phyloP scores from a whole-genome alignment of 2,888 invertebrate genomes.

The Drosophila kokeensis region DNA sequence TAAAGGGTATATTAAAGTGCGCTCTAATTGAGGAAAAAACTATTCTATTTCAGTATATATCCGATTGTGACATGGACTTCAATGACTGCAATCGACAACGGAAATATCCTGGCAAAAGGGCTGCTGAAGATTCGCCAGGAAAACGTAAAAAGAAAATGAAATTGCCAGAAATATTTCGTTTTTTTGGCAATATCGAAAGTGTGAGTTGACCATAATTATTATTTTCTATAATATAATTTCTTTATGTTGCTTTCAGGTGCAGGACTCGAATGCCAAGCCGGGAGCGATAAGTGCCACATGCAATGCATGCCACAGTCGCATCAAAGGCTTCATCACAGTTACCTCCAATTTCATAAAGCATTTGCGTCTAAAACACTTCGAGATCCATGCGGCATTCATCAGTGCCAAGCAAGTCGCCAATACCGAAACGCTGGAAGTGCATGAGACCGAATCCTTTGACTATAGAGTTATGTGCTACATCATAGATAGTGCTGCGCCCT shows the following conservation, averaged over 20 bases:
- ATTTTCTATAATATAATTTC: background rate
- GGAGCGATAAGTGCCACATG: slow-evolving; percentile 45
- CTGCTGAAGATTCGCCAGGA: background rate
- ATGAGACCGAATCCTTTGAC: slow-evolving; percentile 39
- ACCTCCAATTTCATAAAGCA: slow-evolving; percentile 56
- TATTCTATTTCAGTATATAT: slow-evolving; percentile 13
- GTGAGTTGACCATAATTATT: slow-evolving; percentile 13
- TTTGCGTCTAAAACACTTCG: slow-evolving; percentile 40
- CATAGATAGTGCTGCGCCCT: slow-evolving; percentile 36
- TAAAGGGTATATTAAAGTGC: background rate
- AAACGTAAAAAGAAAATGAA: slow-evolving; percentile 25
- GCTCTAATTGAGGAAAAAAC: background rate
- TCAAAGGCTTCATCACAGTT: slow-evolving; percentile 44
- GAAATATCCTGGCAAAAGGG: background rate
- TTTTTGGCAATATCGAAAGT: slow-evolving; percentile 39
- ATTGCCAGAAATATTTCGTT: slow-evolving; percentile 45
- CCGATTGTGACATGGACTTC: slow-evolving; percentile 11
- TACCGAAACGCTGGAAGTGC: slow-evolving; percentile 19
- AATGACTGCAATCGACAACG: background rate
- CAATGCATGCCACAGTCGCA: slow-evolving; percentile 44
- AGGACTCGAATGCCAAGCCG: slow-evolving; percentile 23
- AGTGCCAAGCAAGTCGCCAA: slow-evolving; percentile 28
- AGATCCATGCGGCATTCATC: slow-evolving; percentile 41
- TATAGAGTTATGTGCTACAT: slow-evolving; percentile 30
- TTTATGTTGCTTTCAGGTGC: slow-evolving; percentile 14